Base-by-base conservation (phyloP, 2,888 invertebrate species). In the Andricus curvator region DNA sequence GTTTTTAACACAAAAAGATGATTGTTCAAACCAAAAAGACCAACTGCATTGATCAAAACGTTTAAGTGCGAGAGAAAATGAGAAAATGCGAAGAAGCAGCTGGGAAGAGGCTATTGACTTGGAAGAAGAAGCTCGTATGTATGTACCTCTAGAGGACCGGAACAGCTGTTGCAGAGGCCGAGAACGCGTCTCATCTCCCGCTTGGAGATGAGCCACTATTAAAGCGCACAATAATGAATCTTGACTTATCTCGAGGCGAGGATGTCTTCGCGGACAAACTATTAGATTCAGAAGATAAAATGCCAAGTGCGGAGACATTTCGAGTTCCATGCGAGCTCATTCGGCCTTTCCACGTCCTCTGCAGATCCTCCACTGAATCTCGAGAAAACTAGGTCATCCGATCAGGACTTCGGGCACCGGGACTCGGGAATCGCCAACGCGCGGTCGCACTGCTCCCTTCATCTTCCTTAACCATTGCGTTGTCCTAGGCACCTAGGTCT, bases 121-220 rank as follows among this genome's bases (percentile, higher is more conserved):
- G 29, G 29, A 51, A 48, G 68, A 68, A 68, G 51, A 70, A 29
- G 68, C 48, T 68, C 48, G 41, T 33, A 66, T 66, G 56, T n/a
- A 44, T 44, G 22, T 89, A 89, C 88, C 89, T 88, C 88, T 84
- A 87, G 84, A 81, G 85, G 85, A 83, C 81, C 81, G 80, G 88
- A 88, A 87, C 89, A 89, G 88, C 88, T 88, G 88, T 87, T 83
- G 79, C 88, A 88, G 79, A 86, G 85, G 85, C 82, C 84, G 82
- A 88, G 85, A 62, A 89, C 87, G 79, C 89, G 88, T 80, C 88
- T 88, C 88, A 89, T 87, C 80, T 70, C 70, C 51, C 29, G 20
- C 78, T 81, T 51, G 78, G 60, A 70, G 70, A 70, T 70, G 70
- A 48, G 48, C 29, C 29, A 48, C 70, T 51, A 70, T 70, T 51